Percentiles rank a stretch among this genome's conserved stretches.
Conservation (phyloP, 37 sponge, comb jelly and placozoan genomes). For the Cladorhizidae sp. region DNA sequence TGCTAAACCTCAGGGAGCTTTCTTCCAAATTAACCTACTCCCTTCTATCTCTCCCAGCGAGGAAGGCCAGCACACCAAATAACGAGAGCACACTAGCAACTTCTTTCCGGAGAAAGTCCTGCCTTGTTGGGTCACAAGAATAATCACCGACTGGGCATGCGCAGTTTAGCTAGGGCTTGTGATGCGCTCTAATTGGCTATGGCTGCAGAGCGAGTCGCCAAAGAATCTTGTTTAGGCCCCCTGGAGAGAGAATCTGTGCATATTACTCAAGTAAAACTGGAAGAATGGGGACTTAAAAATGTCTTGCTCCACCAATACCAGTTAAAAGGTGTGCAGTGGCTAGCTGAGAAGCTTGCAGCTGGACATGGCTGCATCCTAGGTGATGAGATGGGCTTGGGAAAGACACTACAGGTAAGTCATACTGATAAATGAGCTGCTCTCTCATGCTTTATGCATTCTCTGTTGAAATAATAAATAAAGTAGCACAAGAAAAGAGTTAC, state of each 20-base stretch:
- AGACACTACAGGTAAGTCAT: conserved; percentile 61
- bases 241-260: neutral
- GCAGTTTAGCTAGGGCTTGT: neutral
- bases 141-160: conserved; percentile 12
- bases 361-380: conserved; percentile 82
- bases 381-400: conserved; percentile 91
- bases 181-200: neutral
- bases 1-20: no score
- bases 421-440: neutral
- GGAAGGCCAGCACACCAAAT: neutral
- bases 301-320: conserved; percentile 68
- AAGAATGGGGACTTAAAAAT: conserved; percentile 43
- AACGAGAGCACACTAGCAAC: no score
- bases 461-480: no score
- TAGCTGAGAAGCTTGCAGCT: conserved; percentile 27
- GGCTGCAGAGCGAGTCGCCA: neutral
- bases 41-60: neutral
- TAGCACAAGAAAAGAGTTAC: no score
- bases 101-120: no score
- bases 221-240: neutral
- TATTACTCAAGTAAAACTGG: conserved; percentile 31
- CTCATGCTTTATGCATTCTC: no score
- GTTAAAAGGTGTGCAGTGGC: conserved; percentile 72
- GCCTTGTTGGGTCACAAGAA: no score
- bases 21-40: neutral